These are phyloP conservation scores for Halictus quadricinctus DNA, from an alignment of 2,888 invertebrate species.

Conservation along the genomic window DNA sequence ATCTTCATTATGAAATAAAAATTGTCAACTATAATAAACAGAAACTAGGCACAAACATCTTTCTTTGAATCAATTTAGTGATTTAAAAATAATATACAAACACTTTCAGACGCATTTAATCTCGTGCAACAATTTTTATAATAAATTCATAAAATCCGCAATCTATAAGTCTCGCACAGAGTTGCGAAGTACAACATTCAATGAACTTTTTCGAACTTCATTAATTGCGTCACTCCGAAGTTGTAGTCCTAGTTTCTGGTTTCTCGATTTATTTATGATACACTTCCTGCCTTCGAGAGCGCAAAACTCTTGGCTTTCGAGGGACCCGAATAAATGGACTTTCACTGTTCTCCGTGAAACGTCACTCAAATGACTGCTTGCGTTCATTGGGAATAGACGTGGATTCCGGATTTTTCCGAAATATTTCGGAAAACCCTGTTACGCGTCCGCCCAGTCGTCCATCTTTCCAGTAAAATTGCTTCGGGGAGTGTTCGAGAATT, in stretches of 20 bases:
- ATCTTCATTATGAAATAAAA: neutral
- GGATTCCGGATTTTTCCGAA: neutral
- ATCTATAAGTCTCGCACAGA: no score
- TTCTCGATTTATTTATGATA: slow-evolving; percentile 4
- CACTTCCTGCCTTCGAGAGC: neutral
- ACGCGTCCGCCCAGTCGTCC: neutral
- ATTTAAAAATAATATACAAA: no score
- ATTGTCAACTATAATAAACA: neutral
- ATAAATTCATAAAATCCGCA: no score
- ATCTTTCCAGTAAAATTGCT: neutral
- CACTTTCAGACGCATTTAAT: no score
- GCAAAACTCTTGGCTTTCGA: neutral
- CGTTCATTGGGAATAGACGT: neutral
- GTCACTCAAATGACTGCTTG: slow-evolving; percentile 15
- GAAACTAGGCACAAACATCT: no score
- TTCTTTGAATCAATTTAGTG: no score
- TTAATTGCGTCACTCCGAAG: neutral
- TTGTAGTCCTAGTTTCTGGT: neutral
- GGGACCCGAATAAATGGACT: slow-evolving; percentile 10
- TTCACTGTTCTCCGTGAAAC: slow-evolving; percentile 15
- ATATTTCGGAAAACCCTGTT: neutral
- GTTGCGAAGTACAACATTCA: neutral
- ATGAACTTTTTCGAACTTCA: neutral
- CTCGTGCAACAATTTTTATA: no score
- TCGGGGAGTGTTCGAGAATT: neutral